Conservation (phyloP, 2,888 invertebrate genomes). For the Parnassius mnemosyne region DNA sequence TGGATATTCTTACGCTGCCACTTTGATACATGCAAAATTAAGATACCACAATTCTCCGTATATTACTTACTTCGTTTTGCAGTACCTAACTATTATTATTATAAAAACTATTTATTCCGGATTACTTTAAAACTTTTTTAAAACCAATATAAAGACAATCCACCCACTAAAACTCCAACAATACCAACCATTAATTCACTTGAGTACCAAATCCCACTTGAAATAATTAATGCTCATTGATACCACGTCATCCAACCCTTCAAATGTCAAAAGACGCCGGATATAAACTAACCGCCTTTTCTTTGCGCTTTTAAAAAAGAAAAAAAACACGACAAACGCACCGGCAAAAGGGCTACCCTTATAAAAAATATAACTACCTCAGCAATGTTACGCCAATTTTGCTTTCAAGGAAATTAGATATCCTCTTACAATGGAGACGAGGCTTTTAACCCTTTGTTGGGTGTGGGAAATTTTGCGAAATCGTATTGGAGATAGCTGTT, state of each 20-base stretch:
- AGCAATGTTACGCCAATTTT: conserved; percentile 79
- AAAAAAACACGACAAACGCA: conserved; percentile 59
- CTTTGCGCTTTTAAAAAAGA: conserved; percentile 68
- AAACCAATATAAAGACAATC: conserved; percentile 1
- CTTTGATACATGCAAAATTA: too few species aligned
- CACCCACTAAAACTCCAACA: conserved; percentile 41
- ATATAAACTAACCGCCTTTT: conserved; percentile 81
- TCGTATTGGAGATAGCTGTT: conserved; percentile 45
- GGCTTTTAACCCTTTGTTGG: conserved; percentile 69
- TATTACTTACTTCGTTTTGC: too few species aligned
- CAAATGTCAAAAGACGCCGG: conserved; percentile 72
- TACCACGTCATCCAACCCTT: conserved; percentile 65
- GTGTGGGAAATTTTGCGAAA: conserved; percentile 70
- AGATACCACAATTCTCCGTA: too few species aligned
- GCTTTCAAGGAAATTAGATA: conserved; percentile 80
- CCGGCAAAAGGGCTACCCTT: conserved; percentile 57
- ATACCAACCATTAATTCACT: conserved; percentile 52
- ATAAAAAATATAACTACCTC: conserved; percentile 56
- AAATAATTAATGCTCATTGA: conserved; percentile 78
- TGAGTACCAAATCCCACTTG: conserved; percentile 65
- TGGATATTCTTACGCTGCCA: too few species aligned
- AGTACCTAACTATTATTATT: too few species aligned
- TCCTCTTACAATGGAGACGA: conserved; percentile 69
- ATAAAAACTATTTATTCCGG: too few species aligned
- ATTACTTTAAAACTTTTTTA: background rate